Percentiles rank a stretch among this genome's conserved stretches.
phyloP scores from a whole-genome alignment of 2,797 vertebrate species.

The Crenuchus spilurus region DNA sequence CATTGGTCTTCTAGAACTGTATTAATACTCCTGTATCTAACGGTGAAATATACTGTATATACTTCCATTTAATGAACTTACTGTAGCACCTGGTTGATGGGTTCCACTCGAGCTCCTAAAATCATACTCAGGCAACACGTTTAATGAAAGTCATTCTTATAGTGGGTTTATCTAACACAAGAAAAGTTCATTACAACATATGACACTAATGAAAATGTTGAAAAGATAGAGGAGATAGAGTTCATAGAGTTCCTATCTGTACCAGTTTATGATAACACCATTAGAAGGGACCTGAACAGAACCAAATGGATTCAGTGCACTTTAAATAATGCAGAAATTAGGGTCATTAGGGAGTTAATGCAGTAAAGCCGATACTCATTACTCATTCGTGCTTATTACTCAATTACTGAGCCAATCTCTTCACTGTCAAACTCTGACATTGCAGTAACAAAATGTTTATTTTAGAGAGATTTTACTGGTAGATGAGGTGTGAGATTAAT shows the following conservation, averaged over 20 bases:
- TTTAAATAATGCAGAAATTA: conserved; percentile 42
- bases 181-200: conserved; percentile 28
- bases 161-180: conserved; percentile 31
- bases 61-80: conserved; percentile 25
- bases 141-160: conserved; percentile 24
- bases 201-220: neutral
- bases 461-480: neutral
- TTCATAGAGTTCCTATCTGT: neutral
- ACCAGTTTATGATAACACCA: neutral
- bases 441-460: conserved; percentile 13
- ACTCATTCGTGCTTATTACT: conserved; percentile 15
- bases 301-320: conserved; percentile 6
- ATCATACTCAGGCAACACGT: conserved; percentile 17
- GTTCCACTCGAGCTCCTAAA: conserved; percentile 28
- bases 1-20: neutral
- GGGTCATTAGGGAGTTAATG: conserved; percentile 43
- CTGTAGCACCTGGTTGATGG: conserved; percentile 12
- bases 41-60: conserved; percentile 20
- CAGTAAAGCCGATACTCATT: conserved; percentile 35
- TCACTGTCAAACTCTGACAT: conserved; percentile 6
- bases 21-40: conserved; percentile 16
- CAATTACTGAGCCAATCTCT: conserved; percentile 14
- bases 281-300: conserved; percentile 10
- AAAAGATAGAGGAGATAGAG: conserved; percentile 1
- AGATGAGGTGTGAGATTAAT: conserved; percentile 7